These are phyloP conservation scores for Xenopus borealis DNA, from an alignment of 2,113 vertebrate genomes.

Conservation along the genomic window DNA sequence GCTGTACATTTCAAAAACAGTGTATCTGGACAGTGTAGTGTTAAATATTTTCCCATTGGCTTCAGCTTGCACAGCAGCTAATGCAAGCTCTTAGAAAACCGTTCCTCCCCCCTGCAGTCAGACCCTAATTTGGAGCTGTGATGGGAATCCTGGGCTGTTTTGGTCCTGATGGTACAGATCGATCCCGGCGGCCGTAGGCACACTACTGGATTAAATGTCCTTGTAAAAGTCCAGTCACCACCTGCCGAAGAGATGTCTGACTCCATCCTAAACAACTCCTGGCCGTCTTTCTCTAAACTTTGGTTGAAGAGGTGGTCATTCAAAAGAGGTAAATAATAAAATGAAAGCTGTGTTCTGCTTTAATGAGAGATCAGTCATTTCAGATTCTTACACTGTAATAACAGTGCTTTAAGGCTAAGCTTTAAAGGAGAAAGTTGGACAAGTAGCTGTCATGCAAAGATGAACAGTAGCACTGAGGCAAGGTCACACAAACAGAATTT, in stretches of 20 bases:
- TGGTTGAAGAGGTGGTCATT: constrained; percentile 95
- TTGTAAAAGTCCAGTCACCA: background rate
- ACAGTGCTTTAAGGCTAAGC: too few relatives aligned
- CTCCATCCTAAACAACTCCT: constrained; percentile 89
- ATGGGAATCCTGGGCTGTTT: constrained; percentile 40
- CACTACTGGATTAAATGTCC: constrained; percentile 28
- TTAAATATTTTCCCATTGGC: constrained; percentile 32
- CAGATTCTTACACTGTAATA: too few relatives aligned
- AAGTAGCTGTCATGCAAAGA: too few relatives aligned
- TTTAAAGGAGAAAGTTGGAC: too few relatives aligned
- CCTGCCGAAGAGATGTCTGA: constrained; percentile 72
- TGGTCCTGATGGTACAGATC: constrained; percentile 40
- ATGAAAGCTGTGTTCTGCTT: too few relatives aligned
- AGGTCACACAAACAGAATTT: too few relatives aligned
- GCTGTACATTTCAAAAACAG: too few relatives aligned
- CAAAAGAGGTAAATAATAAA: constrained; percentile 80
- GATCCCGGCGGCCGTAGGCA: constrained; percentile 16
- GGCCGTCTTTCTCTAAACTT: constrained; percentile 91
- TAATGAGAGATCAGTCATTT: too few relatives aligned
- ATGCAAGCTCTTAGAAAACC: constrained; percentile 18
- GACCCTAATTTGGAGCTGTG: constrained; percentile 44
- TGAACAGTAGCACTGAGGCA: too few relatives aligned
- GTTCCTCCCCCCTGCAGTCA: constrained; percentile 23
- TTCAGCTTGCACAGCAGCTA: constrained; percentile 25
- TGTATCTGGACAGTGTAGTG: background rate